phyloP scores from a whole-genome alignment of 2,888 invertebrate species.

The Ganaspis brasiliensis region DNA sequence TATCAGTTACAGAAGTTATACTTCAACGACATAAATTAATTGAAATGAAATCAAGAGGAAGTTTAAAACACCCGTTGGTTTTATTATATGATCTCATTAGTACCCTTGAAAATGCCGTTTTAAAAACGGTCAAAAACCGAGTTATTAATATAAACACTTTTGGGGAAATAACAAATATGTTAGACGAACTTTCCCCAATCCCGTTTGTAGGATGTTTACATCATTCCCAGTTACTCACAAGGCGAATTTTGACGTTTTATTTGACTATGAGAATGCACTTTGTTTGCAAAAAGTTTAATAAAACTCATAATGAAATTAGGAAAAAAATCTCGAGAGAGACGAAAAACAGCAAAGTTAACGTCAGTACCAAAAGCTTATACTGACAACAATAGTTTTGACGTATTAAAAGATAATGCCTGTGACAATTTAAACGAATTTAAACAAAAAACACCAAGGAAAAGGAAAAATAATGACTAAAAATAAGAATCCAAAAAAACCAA shows the following conservation, averaged over 20 bases:
- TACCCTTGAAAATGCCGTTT: not conserved
- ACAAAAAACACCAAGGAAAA: too few species aligned
- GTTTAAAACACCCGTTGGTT: not conserved
- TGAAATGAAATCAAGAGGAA: not conserved
- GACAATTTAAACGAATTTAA: not conserved
- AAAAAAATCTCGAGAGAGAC: conserved; percentile 28
- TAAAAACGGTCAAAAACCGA: not conserved
- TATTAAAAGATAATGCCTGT: not conserved
- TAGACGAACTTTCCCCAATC: conserved; percentile 6
- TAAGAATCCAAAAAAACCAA: too few species aligned
- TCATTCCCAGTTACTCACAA: conserved; percentile 28
- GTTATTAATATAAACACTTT: conserved; percentile 6
- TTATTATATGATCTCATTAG: not conserved
- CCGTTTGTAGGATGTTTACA: conserved; percentile 36
- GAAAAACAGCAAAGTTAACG: conserved; percentile 26
- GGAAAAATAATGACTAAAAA: too few species aligned
- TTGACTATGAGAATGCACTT: conserved; percentile 49
- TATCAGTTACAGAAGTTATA: not conserved
- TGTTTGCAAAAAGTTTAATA: conserved; percentile 47
- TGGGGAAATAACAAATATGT: not conserved
- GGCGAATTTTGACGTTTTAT: conserved; percentile 38
- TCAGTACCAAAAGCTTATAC: not conserved
- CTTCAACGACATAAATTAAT: not conserved
- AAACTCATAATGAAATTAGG: conserved; percentile 40
- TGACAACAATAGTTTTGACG: not conserved